These are phyloP conservation scores for Manis crassicaudata DNA, from an alignment of 2,797 vertebrate genomes.

Conservation along the genomic window DNA sequence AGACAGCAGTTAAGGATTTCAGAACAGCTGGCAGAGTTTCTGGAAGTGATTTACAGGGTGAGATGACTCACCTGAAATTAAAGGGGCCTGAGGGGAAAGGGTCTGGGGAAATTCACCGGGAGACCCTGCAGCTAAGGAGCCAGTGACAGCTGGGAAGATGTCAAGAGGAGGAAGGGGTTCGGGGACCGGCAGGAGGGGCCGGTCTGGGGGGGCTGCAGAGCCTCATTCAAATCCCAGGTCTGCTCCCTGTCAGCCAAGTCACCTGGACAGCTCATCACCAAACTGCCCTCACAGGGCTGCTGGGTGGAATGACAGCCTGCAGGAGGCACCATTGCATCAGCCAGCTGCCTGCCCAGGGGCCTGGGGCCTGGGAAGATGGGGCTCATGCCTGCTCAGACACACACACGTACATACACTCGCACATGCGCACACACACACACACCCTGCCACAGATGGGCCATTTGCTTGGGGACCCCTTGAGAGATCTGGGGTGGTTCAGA, in stretches of 20 bases:
- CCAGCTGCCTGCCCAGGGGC: fast-evolving
- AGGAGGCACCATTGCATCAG: fast-evolving
- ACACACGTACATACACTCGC: too few species aligned
- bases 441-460: background rate
- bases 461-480: background rate
- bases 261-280: fast-evolving
- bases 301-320: fast-evolving
- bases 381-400: too few species aligned
- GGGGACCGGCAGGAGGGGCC: fast-evolving
- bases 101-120: background rate
- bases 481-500: fast-evolving
- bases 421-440: fast-evolving
- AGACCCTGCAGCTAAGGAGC: background rate
- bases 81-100: background rate
- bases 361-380: fast-evolving
- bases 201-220: background rate
- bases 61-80: background rate
- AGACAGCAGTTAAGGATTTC: background rate
- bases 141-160: fast-evolving
- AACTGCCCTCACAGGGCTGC: fast-evolving
- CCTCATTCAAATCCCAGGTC: fast-evolving
- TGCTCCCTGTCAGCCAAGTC: fast-evolving
- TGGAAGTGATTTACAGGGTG: background rate
- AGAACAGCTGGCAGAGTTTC: background rate
- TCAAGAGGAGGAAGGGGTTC: fast-evolving